phyloP scores from a whole-genome alignment of 35 echinoderm and acorn worm genomes.

The Anneissia japonica region DNA sequence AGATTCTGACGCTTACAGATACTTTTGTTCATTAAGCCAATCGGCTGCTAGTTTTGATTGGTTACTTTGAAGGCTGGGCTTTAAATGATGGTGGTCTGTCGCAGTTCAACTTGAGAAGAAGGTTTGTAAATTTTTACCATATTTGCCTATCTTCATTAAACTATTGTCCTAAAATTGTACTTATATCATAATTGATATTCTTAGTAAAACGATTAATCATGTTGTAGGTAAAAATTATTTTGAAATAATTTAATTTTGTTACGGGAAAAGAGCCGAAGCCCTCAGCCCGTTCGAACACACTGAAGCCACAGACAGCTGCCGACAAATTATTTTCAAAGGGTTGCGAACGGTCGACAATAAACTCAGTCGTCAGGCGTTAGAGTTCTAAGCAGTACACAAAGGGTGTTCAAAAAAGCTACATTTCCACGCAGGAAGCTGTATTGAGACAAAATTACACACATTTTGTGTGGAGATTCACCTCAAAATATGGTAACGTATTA shows the following conservation, averaged over 20 bases:
- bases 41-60: background rate
- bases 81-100: background rate
- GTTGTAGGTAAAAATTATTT: background rate
- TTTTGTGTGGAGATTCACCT: background rate
- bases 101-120: slow-evolving; percentile 1
- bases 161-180: background rate
- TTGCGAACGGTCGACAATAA: background rate
- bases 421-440: background rate
- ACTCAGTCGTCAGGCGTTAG: background rate
- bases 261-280: background rate
- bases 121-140: background rate
- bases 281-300: background rate
- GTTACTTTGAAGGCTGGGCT: background rate
- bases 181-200: background rate
- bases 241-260: background rate
- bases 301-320: background rate
- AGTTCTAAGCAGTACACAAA: background rate
- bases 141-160: background rate
- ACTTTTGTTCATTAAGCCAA: background rate
- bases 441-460: background rate
- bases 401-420: background rate
- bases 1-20: background rate
- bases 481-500: background rate
- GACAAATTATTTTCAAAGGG: background rate
- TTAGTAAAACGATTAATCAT: background rate